These are phyloP conservation scores for Pseudonaja textilis DNA, from an alignment of 2,113 vertebrate species.

Conservation along the genomic window DNA sequence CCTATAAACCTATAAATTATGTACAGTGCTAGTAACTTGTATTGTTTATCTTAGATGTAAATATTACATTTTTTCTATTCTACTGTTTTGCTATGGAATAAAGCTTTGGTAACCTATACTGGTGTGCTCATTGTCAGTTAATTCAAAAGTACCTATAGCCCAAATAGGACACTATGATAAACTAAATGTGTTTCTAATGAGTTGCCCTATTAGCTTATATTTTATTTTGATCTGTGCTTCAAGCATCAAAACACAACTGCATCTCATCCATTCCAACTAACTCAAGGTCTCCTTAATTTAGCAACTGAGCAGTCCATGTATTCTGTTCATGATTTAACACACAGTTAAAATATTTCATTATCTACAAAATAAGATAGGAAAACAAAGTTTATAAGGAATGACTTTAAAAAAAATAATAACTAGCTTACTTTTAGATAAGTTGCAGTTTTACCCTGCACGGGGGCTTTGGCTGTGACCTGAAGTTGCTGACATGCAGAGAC, in stretches of 20 bases:
- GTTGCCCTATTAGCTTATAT: background rate
- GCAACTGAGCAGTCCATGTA: background rate
- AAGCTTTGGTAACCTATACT: background rate
- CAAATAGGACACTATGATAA: background rate
- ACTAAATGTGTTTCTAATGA: background rate
- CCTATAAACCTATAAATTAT: background rate
- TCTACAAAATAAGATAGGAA: background rate
- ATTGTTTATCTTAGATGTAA: background rate
- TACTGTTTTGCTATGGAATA: background rate
- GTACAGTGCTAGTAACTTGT: background rate
- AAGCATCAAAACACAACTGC: background rate
- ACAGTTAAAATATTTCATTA: background rate
- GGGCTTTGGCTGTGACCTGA: constrained; percentile 80
- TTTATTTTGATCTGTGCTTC: background rate
- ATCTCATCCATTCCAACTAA: background rate
- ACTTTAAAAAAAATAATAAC: background rate
- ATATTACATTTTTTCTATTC: background rate
- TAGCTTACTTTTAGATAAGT: constrained; percentile 88
- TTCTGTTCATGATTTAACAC: background rate
- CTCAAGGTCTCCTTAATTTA: background rate
- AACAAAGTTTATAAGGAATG: constrained; percentile 4
- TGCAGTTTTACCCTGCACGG: constrained; percentile 87
- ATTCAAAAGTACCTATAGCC: background rate
- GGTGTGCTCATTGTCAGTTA: background rate
- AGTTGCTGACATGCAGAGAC: constrained; percentile 85